A percentile compares a stretch with the other conserved stretches of the same genome.
Conservation (phyloP, 2,888 invertebrate species). For the Amiota minor region DNA sequence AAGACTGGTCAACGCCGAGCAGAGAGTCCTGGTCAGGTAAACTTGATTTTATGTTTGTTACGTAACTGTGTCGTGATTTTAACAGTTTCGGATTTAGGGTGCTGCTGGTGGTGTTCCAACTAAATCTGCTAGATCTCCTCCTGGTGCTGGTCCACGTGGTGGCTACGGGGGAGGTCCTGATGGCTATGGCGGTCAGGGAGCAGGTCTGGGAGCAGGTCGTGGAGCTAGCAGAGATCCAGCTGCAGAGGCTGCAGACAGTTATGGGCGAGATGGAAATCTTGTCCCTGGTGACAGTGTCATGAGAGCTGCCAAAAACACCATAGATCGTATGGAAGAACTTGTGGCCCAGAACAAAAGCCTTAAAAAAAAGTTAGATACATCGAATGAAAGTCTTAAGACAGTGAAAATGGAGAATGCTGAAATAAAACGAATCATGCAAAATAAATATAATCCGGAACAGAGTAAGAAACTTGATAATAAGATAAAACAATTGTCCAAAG, state of each 20-base stretch:
- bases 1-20: neutral
- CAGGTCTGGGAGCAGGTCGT: neutral
- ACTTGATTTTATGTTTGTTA: neutral
- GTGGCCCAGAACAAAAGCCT: slow-evolving; percentile 57
- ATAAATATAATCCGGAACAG: slow-evolving; percentile 55
- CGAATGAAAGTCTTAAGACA: slow-evolving; percentile 50
- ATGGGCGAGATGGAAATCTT: slow-evolving; percentile 27
- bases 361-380: slow-evolving; percentile 48
- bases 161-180: neutral
- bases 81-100: slow-evolving; percentile 2
- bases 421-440: slow-evolving; percentile 55
- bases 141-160: slow-evolving; percentile 16
- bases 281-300: slow-evolving; percentile 61
- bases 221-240: slow-evolving; percentile 1
- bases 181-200: slow-evolving; percentile 7
- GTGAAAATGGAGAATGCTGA: slow-evolving; percentile 53
- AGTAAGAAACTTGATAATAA: slow-evolving; percentile 53
- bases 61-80: neutral
- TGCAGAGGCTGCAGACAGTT: neutral
- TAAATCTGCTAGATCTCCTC: neutral
- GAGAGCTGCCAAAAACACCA: slow-evolving; percentile 54
- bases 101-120: neutral
- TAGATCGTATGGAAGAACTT: slow-evolving; percentile 56
- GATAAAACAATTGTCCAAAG: slow-evolving; percentile 55
- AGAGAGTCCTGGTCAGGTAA: neutral